Conservation (phyloP, 2,888 invertebrate genomes). For the Caenorhabditis macrosperma region DNA sequence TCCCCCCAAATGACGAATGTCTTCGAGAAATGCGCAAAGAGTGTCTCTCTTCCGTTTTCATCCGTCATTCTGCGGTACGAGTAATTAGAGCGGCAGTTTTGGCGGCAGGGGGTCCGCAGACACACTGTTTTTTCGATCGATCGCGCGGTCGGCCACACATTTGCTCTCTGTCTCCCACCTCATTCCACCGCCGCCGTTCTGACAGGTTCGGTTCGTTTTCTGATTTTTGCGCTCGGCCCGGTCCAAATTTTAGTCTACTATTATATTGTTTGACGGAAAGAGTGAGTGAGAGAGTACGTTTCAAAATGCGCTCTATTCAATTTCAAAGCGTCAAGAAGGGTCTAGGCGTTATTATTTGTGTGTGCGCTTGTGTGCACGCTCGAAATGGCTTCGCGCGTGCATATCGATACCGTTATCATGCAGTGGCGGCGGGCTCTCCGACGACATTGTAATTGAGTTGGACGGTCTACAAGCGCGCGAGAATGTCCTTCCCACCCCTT, state of each 20-base stretch:
- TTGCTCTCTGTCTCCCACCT: background rate
- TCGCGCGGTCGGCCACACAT: constrained; percentile 12
- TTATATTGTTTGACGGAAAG: constrained; percentile 13
- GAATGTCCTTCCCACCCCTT: constrained; percentile 36
- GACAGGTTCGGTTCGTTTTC: constrained; percentile 35
- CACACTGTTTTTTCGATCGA: background rate
- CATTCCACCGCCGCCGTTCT: constrained; percentile 17
- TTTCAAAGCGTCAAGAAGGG: constrained; percentile 35
- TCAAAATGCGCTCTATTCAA: constrained; percentile 2
- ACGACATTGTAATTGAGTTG: constrained; percentile 54
- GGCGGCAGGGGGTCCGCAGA: constrained; percentile 4
- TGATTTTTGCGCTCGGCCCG: background rate
- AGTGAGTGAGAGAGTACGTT: constrained; percentile 13
- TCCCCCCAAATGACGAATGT: background rate
- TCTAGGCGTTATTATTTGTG: constrained; percentile 45
- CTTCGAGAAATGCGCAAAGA: background rate
- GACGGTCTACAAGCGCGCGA: constrained; percentile 46
- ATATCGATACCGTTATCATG: constrained; percentile 51
- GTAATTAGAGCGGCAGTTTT: background rate
- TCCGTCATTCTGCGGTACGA: background rate
- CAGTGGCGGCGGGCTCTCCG: background rate
- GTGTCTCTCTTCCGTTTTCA: background rate
- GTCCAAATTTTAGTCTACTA: constrained; percentile 3
- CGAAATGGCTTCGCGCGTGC: constrained; percentile 22
- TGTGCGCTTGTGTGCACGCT: constrained; percentile 32